Evolutionary conservation across 2,888 invertebrate genomes (phyloP), one percentile per base, ranked within the genome.

Genomic region (Meta bourneti): DNA sequence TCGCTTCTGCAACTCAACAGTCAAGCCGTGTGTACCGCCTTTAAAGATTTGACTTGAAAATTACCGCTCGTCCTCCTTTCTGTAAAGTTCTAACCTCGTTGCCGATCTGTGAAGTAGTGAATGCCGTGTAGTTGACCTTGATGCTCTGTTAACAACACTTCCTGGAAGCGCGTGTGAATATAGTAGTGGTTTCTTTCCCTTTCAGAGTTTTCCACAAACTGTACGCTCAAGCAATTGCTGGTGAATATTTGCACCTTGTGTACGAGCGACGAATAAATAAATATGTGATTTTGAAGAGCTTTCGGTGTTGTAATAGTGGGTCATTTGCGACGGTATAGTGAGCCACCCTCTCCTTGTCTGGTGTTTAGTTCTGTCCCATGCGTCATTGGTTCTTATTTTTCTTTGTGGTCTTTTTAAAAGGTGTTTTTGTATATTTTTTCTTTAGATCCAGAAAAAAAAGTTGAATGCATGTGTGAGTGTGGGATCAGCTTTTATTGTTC

Each of bases 121-220:
- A 79, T 79, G 61, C 61, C 54, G 8, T 52, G 13, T 34, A 34
- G 54, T 61, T 79, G 79, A 69, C 79, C 79, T 79, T 79, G 79
- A 79, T 79, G 79, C 79, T 61, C 79, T 79, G 79, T 79, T 79
- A 79, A 79, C 75, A 75, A 51, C 79, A 79, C 79, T 79, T 79
- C 79, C 79, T 79, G 34, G 34, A 79, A 79, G 7, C 77, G 11
- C 79, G 61, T 61, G 61, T 54, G 79, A 48, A 61, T 61, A 61
- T 61, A 61, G 34, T 34, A 61, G 34, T 16, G 54, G 49, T 48
- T 77, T 51, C 49, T 77, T 77, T 16, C 49, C 49, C 79, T 34
- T 79, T 79, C 49, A 79, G 61, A 16, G 8, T 49, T 77, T 77
- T 51, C 49, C 48, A n/a, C 11, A 13, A 77, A 49, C 34, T 79